A percentile compares a stretch with the other conserved stretches of the same genome.
Conservation (phyloP, 2,113 vertebrate species). For the Oophaga pumilio region DNA sequence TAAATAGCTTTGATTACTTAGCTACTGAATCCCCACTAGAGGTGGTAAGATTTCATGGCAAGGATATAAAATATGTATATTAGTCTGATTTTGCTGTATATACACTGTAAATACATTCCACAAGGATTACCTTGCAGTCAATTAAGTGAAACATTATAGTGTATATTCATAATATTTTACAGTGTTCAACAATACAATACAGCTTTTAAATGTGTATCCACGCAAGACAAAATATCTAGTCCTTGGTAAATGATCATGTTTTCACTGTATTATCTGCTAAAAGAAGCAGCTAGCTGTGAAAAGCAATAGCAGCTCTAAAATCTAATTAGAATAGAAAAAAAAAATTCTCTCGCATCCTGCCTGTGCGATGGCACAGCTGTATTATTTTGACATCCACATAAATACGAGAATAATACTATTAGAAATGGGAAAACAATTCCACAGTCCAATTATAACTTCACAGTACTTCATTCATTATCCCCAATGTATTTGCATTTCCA, state of each 20-base stretch:
- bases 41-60: too few species aligned
- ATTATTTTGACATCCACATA: slow-evolving; percentile 58
- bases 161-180: slow-evolving; percentile 18
- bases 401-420: slow-evolving; percentile 56
- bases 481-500: slow-evolving; percentile 48
- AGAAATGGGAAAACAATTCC: slow-evolving; percentile 53
- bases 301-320: slow-evolving; percentile 40
- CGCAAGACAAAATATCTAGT: slow-evolving; percentile 15
- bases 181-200: not conserved
- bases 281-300: slow-evolving; percentile 37
- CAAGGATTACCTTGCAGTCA: not conserved
- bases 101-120: not conserved
- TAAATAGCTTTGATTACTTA: too few species aligned
- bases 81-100: not conserved
- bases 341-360: slow-evolving; percentile 38
- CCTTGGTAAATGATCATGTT: slow-evolving; percentile 36
- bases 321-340: slow-evolving; percentile 52
- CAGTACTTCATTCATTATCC: slow-evolving; percentile 53
- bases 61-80: not conserved
- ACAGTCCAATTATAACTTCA: slow-evolving; percentile 57
- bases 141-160: not conserved
- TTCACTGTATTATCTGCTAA: slow-evolving; percentile 36
- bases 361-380: slow-evolving; percentile 45
- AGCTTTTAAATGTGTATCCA: slow-evolving; percentile 3
- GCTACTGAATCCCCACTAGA: too few species aligned